A percentile compares a stretch with the other conserved stretches of the same genome.
These are phyloP conservation scores for Diceros bicornis DNA, from an alignment of 2,797 vertebrate species.

Conservation along the genomic window DNA sequence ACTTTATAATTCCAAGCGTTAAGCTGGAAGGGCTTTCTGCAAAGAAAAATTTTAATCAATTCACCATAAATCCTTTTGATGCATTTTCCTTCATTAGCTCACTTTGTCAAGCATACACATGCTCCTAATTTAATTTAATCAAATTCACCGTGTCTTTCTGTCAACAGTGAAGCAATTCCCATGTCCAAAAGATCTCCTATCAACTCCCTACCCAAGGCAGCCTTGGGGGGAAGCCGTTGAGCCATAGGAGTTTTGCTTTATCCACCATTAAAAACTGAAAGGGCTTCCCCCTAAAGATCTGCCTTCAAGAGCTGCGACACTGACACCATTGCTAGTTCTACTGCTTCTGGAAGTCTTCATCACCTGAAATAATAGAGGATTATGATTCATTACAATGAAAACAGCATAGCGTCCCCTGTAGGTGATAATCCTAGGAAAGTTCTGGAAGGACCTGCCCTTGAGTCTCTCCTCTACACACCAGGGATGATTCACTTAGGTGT, in stretches of 20 bases:
- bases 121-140: slow-evolving; percentile 87
- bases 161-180: slow-evolving; percentile 81
- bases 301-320: slow-evolving; percentile 12
- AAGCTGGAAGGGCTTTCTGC: slow-evolving; percentile 71
- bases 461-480: background rate
- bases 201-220: slow-evolving; percentile 46
- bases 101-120: slow-evolving; percentile 80
- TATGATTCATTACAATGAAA: slow-evolving; percentile 53
- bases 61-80: slow-evolving; percentile 82
- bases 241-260: slow-evolving; percentile 63
- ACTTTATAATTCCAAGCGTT: slow-evolving; percentile 71
- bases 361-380: background rate
- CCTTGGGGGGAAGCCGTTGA: slow-evolving; percentile 33
- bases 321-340: background rate
- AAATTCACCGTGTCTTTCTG: slow-evolving; percentile 82
- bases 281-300: background rate
- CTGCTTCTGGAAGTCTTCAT: slow-evolving; percentile 15
- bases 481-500: too few relatives aligned
- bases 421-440: slow-evolving; percentile 9
- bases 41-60: slow-evolving; percentile 84
- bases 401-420: background rate
- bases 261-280: slow-evolving; percentile 3
- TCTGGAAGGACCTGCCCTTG: background rate
- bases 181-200: slow-evolving; percentile 76
- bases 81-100: slow-evolving; percentile 81